Percentiles rank a stretch among this genome's conserved stretches.
These are phyloP conservation scores for Hoplias malabaricus DNA, from an alignment of 2,113 vertebrate genomes.

Conservation along the genomic window DNA sequence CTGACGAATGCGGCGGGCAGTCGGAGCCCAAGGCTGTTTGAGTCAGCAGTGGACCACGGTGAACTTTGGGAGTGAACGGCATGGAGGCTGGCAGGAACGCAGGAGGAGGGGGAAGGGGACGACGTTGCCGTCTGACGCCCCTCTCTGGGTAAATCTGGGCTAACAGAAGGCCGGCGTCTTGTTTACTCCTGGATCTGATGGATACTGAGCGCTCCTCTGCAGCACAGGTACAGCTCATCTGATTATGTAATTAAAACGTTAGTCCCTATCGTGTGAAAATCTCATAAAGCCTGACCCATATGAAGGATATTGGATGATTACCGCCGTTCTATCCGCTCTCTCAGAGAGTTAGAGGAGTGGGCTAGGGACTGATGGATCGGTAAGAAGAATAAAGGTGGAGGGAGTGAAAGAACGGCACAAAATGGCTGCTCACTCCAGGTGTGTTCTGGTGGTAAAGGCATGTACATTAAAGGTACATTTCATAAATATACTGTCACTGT, in stretches of 20 bases:
- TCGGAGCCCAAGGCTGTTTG: slow-evolving; percentile 18
- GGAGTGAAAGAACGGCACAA: too few relatives aligned
- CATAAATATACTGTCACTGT: too few relatives aligned
- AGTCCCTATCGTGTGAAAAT: neutral
- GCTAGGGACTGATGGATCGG: too few relatives aligned
- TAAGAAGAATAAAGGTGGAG: too few relatives aligned
- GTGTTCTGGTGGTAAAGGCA: too few relatives aligned
- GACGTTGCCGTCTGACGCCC: neutral
- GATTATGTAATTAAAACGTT: neutral
- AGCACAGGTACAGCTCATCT: neutral
- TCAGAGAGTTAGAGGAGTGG: too few relatives aligned
- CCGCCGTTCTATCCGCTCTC: neutral
- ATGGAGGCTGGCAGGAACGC: neutral
- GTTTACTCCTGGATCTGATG: neutral
- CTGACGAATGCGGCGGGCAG: slow-evolving; percentile 27
- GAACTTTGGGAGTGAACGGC: neutral
- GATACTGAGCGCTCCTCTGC: neutral
- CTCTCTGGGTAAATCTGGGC: neutral
- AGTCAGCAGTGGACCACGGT: slow-evolving; percentile 31
- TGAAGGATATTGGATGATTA: neutral
- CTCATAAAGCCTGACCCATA: neutral
- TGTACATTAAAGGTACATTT: too few relatives aligned
- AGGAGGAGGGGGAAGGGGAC: neutral
- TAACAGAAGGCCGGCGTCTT: neutral
- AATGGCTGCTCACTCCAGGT: too few relatives aligned